phyloP scores from a whole-genome alignment of 2,797 vertebrate genomes.

The Scleropages formosus region DNA sequence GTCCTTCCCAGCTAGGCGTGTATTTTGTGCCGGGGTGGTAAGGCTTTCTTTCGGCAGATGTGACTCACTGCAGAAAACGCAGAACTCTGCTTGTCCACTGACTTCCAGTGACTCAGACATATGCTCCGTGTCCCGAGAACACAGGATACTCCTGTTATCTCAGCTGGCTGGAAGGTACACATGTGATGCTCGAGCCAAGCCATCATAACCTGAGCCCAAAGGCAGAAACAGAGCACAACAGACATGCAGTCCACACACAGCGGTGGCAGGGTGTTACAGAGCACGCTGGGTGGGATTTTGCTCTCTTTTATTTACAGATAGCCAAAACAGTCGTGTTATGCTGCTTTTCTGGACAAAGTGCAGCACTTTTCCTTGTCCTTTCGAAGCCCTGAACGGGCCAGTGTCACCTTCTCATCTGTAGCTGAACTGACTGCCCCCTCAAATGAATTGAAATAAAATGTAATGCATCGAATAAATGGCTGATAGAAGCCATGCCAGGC shows the following conservation, averaged over 20 bases:
- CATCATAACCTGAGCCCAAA: no score
- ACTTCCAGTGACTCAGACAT: conserved; percentile 18
- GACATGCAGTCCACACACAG: no score
- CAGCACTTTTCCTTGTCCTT: not conserved
- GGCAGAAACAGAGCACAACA: no score
- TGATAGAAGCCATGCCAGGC: no score
- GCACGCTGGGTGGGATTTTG: no score
- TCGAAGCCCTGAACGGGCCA: not conserved
- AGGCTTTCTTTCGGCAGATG: conserved; percentile 21
- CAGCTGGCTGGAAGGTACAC: not conserved
- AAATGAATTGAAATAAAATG: not conserved
- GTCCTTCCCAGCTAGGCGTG: conserved; percentile 16
- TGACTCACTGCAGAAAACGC: not conserved
- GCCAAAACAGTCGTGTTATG: not conserved
- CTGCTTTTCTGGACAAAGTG: not conserved
- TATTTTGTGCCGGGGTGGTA: not conserved
- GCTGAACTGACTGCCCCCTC: not conserved
- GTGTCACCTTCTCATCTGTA: not conserved
- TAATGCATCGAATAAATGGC: not conserved
- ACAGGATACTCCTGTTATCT: not conserved
- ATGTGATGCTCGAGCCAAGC: not conserved
- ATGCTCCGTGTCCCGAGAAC: not conserved
- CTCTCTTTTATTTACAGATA: not conserved
- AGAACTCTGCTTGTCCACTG: not conserved
- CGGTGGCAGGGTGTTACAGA: no score